Conservation (phyloP, 2,797 vertebrate genomes). For the Smutsia temminckii region DNA sequence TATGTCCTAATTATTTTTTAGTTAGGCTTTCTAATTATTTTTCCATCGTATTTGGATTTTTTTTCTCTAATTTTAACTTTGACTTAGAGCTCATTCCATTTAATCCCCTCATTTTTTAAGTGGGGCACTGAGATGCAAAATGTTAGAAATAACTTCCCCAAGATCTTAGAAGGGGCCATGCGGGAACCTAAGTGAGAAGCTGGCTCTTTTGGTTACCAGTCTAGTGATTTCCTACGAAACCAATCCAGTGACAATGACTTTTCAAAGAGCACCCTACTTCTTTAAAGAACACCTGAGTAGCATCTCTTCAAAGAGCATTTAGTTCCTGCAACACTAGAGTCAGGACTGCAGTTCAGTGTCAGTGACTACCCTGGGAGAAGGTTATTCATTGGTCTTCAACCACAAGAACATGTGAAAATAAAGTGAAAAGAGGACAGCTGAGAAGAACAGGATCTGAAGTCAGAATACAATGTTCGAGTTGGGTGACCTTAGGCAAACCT, state of each 20-base stretch:
- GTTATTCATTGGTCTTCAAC: background rate
- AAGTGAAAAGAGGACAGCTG: background rate
- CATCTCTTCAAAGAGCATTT: background rate
- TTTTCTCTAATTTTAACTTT: background rate
- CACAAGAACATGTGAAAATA: background rate
- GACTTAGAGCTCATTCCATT: background rate
- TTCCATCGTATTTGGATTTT: background rate
- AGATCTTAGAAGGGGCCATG: background rate
- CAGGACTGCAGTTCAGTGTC: background rate
- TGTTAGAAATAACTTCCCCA: background rate
- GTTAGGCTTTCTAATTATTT: background rate
- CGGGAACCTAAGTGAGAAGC: background rate
- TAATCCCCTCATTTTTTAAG: background rate
- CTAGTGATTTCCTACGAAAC: background rate
- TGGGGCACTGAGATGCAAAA: background rate
- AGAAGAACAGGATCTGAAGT: background rate
- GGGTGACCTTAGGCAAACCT: background rate
- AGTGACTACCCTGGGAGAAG: background rate
- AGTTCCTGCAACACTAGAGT: background rate
- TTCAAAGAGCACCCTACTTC: background rate
- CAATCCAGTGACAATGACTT: background rate
- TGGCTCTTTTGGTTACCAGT: background rate
- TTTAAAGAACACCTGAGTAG: background rate
- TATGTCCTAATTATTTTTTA: background rate
- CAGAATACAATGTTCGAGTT: background rate